These are phyloP conservation scores for Dissostichus mawsoni DNA, from an alignment of 2,113 vertebrate genomes.

Conservation along the genomic window DNA sequence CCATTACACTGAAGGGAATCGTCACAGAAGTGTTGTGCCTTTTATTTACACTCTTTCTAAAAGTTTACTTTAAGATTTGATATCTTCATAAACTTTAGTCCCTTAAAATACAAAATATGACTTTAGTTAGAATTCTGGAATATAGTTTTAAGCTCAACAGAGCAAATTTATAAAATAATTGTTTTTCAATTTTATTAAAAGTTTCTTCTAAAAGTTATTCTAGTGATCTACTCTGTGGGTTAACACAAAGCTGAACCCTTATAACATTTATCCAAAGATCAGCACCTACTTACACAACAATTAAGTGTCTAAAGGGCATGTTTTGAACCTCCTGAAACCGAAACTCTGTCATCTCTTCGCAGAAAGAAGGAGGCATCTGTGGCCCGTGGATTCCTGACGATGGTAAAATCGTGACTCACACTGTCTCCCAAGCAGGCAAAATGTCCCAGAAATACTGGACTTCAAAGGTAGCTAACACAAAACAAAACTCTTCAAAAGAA, in stretches of 20 bases:
- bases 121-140: not conserved
- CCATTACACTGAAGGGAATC: too few species aligned
- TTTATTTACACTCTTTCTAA: not conserved
- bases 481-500: conserved; percentile 9
- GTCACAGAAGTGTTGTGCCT: not conserved
- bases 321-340: not conserved
- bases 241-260: not conserved
- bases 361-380: conserved; percentile 83
- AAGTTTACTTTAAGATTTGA: not conserved
- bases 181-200: not conserved
- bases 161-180: too few species aligned
- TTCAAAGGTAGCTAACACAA: conserved; percentile 75
- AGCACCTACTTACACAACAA: not conserved
- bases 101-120: not conserved
- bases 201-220: not conserved
- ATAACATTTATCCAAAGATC: not conserved
- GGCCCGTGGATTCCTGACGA: conserved; percentile 87
- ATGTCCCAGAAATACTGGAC: conserved; percentile 85
- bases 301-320: not conserved
- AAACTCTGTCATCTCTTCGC: not conserved
- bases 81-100: not conserved
- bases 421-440: conserved; percentile 83
- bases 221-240: not conserved
- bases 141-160: not conserved
- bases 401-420: conserved; percentile 86